These are phyloP conservation scores for Hyla sarda DNA, from an alignment of 2,113 vertebrate species.

Conservation along the genomic window DNA sequence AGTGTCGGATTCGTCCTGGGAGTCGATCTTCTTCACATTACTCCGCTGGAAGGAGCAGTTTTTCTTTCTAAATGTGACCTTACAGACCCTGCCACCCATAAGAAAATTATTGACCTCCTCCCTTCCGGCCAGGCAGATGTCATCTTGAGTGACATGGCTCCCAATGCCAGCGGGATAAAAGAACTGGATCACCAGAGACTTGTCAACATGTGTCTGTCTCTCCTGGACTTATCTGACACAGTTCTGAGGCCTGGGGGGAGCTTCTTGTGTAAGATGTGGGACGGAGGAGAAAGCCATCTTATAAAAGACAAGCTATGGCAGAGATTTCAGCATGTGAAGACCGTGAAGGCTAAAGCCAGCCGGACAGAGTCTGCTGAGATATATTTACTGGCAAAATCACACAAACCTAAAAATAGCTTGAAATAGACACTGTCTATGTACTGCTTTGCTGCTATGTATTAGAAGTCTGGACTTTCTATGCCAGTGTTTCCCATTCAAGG, in stretches of 20 bases:
- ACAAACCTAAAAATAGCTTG: constrained; percentile 58
- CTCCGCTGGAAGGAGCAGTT: constrained; percentile 84
- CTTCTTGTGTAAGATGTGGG: constrained; percentile 92
- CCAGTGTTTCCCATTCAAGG: too few relatives aligned
- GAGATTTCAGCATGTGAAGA: constrained; percentile 76
- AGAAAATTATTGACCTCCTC: constrained; percentile 77
- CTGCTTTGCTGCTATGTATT: neutral
- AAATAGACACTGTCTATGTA: neutral
- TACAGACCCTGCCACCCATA: constrained; percentile 70
- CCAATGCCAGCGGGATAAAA: constrained; percentile 87
- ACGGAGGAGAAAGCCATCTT: constrained; percentile 74
- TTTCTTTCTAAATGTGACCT: constrained; percentile 83
- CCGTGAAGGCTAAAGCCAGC: constrained; percentile 87
- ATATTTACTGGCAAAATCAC: constrained; percentile 83
- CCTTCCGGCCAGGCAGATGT: constrained; percentile 79
- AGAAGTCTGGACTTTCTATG: neutral
- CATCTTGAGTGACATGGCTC: constrained; percentile 94
- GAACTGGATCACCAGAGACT: constrained; percentile 89
- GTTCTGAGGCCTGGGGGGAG: constrained; percentile 78
- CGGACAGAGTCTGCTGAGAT: constrained; percentile 89
- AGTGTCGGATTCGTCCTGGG: constrained; percentile 85
- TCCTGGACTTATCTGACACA: constrained; percentile 76
- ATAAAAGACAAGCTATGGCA: constrained; percentile 77
- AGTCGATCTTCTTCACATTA: constrained; percentile 83
- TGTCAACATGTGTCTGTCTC: constrained; percentile 77